phyloP scores from a whole-genome alignment of 2,888 invertebrate genomes.

The Elysia crispata region DNA sequence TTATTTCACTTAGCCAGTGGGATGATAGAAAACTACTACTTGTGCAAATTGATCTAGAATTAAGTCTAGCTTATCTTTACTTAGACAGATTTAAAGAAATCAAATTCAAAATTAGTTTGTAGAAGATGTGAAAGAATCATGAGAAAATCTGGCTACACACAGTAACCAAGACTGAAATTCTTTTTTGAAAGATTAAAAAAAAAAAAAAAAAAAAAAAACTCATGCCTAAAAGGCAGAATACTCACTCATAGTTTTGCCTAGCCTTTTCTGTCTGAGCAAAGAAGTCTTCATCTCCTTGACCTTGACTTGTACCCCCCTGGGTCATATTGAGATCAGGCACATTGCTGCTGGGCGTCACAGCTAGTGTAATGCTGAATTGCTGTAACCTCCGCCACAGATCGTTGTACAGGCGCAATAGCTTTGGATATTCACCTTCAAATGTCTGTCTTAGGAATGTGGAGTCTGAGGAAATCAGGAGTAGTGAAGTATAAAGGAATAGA shows the following conservation, averaged over 20 bases:
- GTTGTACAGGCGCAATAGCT: conserved; percentile 87
- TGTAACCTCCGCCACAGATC: conserved; percentile 86
- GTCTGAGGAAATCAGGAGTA: conserved; percentile 57
- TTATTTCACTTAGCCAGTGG: too few species aligned
- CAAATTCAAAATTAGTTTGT: too few species aligned
- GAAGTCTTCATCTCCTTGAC: conserved; percentile 52
- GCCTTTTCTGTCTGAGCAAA: conserved; percentile 51
- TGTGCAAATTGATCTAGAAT: too few species aligned
- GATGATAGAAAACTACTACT: too few species aligned
- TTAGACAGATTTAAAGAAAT: too few species aligned
- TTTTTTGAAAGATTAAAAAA: too few species aligned
- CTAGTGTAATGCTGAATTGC: conserved; percentile 70
- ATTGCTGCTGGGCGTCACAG: conserved; percentile 54
- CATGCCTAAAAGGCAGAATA: background rate
- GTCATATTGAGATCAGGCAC: conserved; percentile 44
- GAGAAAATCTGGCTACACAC: background rate
- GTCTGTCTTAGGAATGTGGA: conserved; percentile 84
- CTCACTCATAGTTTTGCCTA: conserved; percentile 55
- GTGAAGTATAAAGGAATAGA: background rate
- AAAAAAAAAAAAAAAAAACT: too few species aligned
- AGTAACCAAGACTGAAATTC: too few species aligned
- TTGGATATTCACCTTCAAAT: conserved; percentile 92
- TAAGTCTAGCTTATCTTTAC: too few species aligned
- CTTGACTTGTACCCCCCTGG: conserved; percentile 24
- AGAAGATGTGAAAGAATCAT: too few species aligned